Conservation (phyloP, 2,113 vertebrate species). For the Pelecanoides urinatrix region DNA sequence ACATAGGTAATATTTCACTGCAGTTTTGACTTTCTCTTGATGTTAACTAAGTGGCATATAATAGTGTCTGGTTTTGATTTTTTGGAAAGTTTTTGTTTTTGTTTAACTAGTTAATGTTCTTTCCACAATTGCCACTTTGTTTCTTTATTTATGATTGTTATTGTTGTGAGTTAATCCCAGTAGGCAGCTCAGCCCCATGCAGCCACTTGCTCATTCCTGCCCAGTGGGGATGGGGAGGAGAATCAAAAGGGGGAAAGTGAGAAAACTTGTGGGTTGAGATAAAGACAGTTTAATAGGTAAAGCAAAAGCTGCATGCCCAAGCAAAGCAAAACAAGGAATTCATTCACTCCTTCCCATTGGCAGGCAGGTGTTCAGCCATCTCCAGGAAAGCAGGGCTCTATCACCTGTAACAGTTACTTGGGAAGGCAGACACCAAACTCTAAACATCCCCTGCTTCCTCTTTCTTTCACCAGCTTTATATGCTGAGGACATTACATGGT, state of each 20-base stretch:
- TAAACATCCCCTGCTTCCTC: neutral
- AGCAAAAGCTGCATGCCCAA: neutral
- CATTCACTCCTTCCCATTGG: fast-evolving
- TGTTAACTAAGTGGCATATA: neutral
- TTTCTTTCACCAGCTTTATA: neutral
- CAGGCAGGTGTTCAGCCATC: neutral
- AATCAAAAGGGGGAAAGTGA: neutral
- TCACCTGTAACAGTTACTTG: neutral
- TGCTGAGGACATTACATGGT: neutral
- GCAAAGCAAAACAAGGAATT: neutral
- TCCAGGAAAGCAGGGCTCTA: neutral
- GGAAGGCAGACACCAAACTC: neutral
- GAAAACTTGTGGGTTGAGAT: fast-evolving
- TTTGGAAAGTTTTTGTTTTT: neutral
- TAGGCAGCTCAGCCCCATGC: neutral
- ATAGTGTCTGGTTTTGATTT: neutral
- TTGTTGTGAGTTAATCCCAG: neutral
- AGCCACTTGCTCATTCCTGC: neutral
- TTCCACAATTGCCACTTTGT: neutral
- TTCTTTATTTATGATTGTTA: neutral
- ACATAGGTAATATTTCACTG: conserved; percentile 82
- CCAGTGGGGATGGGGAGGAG: neutral
- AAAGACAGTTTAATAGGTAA: neutral
- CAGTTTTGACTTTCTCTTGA: neutral
- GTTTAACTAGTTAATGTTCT: neutral